These are phyloP conservation scores for Aepyceros melampus DNA, from an alignment of 2,113 vertebrate genomes.

Conservation along the genomic window DNA sequence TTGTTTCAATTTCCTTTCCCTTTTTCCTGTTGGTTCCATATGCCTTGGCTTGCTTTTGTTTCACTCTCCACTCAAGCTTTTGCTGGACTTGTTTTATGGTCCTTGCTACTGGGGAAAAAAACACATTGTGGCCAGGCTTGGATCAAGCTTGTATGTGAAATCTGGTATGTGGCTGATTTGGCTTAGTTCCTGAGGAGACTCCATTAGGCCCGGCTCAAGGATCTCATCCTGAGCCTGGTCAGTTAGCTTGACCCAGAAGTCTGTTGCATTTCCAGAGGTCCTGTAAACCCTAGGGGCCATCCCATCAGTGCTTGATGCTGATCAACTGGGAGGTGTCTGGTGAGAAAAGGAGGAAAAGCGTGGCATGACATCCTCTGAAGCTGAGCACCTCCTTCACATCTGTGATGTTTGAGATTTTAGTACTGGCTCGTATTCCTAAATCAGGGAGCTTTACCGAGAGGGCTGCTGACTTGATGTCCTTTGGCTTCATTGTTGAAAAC, in stretches of 20 bases:
- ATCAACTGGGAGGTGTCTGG: background rate
- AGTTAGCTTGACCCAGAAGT: background rate
- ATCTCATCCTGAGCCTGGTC: background rate
- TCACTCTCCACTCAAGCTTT: background rate
- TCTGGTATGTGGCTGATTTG: background rate
- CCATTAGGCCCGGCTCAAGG: background rate
- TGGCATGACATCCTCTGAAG: background rate
- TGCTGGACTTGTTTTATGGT: background rate
- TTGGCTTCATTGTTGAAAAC: background rate
- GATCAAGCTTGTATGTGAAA: background rate
- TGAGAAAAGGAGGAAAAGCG: background rate
- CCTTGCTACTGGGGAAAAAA: background rate
- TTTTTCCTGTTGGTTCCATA: background rate
- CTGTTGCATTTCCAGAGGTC: background rate
- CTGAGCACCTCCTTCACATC: background rate
- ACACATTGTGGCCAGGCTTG: background rate
- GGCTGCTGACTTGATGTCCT: background rate
- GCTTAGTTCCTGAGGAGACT: background rate
- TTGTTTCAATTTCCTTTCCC: background rate
- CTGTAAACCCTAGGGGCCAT: background rate
- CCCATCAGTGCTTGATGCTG: background rate
- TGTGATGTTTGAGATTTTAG: background rate
- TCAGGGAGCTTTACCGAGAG: rapidly evolving
- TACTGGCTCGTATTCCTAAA: background rate
- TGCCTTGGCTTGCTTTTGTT: background rate